Evolutionary conservation across 2,113 vertebrate genomes (phyloP), one percentile per base, ranked within the genome.

Genomic region (Misgurnus anguillicaudatus): DNA sequence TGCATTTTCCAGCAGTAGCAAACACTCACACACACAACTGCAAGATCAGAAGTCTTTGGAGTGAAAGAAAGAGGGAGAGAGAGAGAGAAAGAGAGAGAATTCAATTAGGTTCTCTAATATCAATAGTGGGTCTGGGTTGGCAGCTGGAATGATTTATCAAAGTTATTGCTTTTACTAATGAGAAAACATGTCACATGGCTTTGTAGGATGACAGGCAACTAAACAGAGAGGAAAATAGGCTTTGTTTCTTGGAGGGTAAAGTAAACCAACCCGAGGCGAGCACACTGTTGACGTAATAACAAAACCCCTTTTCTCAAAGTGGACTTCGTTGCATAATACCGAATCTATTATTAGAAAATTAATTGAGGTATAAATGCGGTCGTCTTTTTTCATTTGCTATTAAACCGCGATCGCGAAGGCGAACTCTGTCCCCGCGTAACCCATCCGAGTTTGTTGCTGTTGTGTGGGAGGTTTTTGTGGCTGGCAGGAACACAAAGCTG

Each of bases 21-120:
- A 85, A 85, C 71, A 75, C 74, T 78, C 31, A 72, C 74, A 79
- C 9, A 21, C 38, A 51, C 74, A 80, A 85, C 78, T 87, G 86
- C 85, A 88, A 88, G 85, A 85, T 73, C 75, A 88, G 78, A 86
- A 82, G 86, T 74, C 76, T 85, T 85, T 83, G 73, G 48, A 51
- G 76, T 75, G 69, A 76, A 21, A 77, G 68, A 78, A 51, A 77
- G 62, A 72, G 36, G 57, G 72, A 83, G 80, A 85, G 89, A 87
- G 88, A 91, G 72, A 83, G 80, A 85, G 24, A 31, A 31, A 31
- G 24, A 31, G 24, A 31, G 89, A 87, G 88, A 91, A 91, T 92
- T 93, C 91, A 92, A 91, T 92, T 91, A 93, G 91, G 89, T 92
- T 91, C 67, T 91, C 88, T 91, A 93, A 92, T 91, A 88, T 87